A percentile compares a stretch with the other conserved stretches of the same genome.
Conservation (phyloP, 2,113 vertebrate species). For the Aptenodytes patagonicus region DNA sequence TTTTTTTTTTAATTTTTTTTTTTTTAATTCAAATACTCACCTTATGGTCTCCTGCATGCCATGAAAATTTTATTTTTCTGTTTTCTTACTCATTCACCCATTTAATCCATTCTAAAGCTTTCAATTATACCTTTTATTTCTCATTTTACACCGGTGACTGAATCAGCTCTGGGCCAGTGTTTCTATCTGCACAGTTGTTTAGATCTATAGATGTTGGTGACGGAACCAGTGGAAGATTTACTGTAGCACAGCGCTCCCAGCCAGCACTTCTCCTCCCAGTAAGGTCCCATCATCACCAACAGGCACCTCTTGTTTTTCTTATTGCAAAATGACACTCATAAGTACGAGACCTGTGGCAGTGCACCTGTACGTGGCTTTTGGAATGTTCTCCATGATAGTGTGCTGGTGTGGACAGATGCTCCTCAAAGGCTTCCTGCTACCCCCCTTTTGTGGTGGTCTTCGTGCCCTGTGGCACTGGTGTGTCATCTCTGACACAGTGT, state of each 20-base stretch:
- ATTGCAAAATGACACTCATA: accelerated
- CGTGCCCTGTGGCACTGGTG: neutral
- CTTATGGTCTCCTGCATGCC: neutral
- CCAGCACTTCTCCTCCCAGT: neutral
- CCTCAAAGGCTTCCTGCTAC: neutral
- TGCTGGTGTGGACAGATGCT: neutral
- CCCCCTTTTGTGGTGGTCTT: no score
- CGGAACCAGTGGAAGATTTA: accelerated
- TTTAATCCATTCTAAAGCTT: neutral
- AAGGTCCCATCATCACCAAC: neutral
- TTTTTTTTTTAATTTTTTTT: neutral
- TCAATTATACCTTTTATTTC: neutral
- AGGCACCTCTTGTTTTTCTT: neutral
- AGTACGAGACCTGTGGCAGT: neutral
- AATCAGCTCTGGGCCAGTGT: neutral
- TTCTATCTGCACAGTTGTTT: neutral
- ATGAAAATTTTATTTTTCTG: neutral
- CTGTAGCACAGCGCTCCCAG: neutral
- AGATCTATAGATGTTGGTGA: neutral
- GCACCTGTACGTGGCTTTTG: no score
- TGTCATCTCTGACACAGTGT: neutral
- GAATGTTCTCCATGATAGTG: neutral
- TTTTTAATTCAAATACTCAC: neutral
- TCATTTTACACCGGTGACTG: neutral
- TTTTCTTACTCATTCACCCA: neutral